phyloP scores from a whole-genome alignment of 2,797 vertebrate species.

The Eidolon dupreanum region DNA sequence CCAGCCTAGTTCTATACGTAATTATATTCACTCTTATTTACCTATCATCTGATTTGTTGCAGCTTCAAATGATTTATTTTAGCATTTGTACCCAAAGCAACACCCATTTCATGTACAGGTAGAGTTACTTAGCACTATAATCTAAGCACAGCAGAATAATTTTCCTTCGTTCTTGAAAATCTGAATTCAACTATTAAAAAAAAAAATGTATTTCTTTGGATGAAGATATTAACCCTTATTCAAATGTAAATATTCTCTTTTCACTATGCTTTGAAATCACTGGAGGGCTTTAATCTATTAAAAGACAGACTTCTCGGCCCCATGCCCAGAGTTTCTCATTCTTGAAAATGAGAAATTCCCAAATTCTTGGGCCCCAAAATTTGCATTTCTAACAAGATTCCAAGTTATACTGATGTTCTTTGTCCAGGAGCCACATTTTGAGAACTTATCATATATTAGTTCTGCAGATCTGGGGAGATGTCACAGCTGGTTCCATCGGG shows the following conservation, averaged over 20 bases:
- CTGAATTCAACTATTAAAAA: background rate
- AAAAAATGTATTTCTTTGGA: background rate
- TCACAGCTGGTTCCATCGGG: background rate
- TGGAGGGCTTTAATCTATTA: background rate
- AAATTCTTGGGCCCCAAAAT: background rate
- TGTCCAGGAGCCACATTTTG: background rate
- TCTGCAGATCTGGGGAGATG: background rate
- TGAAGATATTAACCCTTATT: background rate
- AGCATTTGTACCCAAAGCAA: background rate
- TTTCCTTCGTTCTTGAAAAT: background rate
- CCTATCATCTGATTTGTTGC: background rate
- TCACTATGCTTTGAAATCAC: background rate
- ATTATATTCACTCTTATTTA: background rate
- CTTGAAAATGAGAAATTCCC: background rate
- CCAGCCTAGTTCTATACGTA: background rate
- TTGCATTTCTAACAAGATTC: background rate
- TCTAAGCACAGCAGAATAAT: slow-evolving; percentile 8
- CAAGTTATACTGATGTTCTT: background rate
- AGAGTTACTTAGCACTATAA: background rate
- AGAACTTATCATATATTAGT: background rate
- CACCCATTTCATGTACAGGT: background rate
- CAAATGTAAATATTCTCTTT: slow-evolving; percentile 2
- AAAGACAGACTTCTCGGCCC: background rate
- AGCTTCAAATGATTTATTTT: background rate
- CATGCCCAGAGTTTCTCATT: background rate